phyloP scores from a whole-genome alignment of 2,888 invertebrate genomes.

The Gastrophysa polygoni region DNA sequence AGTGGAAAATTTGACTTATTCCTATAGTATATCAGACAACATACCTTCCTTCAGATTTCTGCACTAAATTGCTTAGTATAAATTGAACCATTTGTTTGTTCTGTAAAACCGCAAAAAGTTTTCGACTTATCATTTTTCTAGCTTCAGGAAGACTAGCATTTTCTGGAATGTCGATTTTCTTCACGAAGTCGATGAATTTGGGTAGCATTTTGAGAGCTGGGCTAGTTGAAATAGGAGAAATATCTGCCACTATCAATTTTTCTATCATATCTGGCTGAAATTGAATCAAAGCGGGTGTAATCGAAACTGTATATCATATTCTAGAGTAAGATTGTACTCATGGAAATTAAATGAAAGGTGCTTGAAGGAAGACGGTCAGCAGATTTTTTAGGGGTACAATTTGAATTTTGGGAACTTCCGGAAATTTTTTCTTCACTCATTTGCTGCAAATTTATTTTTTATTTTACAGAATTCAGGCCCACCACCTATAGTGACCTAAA shows the following conservation, averaged over 20 bases:
- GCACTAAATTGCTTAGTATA: constrained; percentile 82
- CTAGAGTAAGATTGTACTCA: too few relatives aligned
- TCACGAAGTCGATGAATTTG: constrained; percentile 71
- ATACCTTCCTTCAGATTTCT: constrained; percentile 52
- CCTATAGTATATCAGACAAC: background rate
- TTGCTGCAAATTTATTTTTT: too few relatives aligned
- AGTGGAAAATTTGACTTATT: background rate
- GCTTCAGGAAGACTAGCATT: constrained; percentile 73
- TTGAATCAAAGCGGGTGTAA: too few relatives aligned
- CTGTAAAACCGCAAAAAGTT: constrained; percentile 64
- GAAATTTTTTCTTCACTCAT: too few relatives aligned
- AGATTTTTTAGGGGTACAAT: too few relatives aligned
- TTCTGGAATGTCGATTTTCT: constrained; percentile 64
- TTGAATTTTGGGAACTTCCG: too few relatives aligned
- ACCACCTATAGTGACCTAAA: too few relatives aligned
- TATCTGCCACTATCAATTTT: constrained; percentile 74
- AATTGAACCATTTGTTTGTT: constrained; percentile 73
- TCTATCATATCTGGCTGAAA: constrained; percentile 67
- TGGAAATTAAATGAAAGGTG: too few relatives aligned
- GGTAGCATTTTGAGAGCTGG: constrained; percentile 68
- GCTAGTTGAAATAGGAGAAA: constrained; percentile 70
- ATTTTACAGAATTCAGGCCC: too few relatives aligned
- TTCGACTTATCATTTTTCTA: constrained; percentile 68
- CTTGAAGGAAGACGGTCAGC: too few relatives aligned
- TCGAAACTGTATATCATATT: too few relatives aligned